Evolutionary conservation across 2,797 vertebrate species (phyloP), one percentile per base, ranked within the genome.

Genomic region (Tamandua tetradactyla): DNA sequence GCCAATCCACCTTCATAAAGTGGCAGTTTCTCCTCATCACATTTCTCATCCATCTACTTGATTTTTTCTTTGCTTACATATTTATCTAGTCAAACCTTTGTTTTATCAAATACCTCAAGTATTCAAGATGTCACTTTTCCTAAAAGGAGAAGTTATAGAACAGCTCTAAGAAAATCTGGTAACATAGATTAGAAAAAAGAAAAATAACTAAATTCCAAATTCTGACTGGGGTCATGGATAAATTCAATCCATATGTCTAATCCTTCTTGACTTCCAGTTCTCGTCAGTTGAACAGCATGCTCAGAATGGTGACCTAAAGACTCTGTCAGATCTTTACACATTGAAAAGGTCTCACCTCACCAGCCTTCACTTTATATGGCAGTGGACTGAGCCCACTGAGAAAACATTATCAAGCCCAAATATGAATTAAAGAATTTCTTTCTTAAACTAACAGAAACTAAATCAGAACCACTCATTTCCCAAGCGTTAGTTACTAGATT

Each of bases 321-420:
- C 4, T 62, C 30, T 17, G 49, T 35, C 40, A 8, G 22, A 2
- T 14, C 20, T 4, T 12, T 37, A 64, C 30, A 15, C 32, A 49
- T 23, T 3, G 7, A 18, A 62, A 66, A 22, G 11, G 2, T n/a
- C 32, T 52, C 13, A 44, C 15, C 30, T 85, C 52, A 3, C 4
- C 1, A 3, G 12, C 2, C 30, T 80, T 61, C 17, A 55, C 30
- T 44, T 17, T 23, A 8, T 13, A 3, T 15, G 2, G 13, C 22
- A 66, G 32, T 0, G 6, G 25, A 10, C 1, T 7, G 40, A 42
- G 17, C 71, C 25, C 23, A 13, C 0, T 4, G 20, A 13, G 0
- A 79, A 57, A 25, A 42, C 15, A 7, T 59, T n/a, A 52, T 35
- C 32, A 62, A 5, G 8, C 61, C 27, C 64, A 84, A 89, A 32